Evolutionary conservation across 2,113 vertebrate species (phyloP).

Genomic region (Cochlearius cochlearius): DNA sequence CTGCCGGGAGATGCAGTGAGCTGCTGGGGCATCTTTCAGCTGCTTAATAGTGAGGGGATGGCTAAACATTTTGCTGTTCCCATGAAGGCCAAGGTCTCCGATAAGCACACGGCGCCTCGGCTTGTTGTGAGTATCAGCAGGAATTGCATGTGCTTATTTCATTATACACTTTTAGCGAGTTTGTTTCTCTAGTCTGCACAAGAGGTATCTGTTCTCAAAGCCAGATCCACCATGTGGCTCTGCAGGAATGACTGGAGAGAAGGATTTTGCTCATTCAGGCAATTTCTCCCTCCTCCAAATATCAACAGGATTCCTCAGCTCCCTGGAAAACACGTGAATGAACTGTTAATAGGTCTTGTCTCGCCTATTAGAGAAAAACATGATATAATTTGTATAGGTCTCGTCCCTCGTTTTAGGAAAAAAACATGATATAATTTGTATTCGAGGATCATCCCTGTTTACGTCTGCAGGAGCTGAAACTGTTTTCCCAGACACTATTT

Average conservation of each 20-base stretch:
- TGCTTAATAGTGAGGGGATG: not conserved
- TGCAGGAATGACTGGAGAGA: not conserved
- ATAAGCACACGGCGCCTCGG: not conserved
- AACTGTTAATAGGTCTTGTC: not conserved
- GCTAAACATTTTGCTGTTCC: conserved; percentile 13
- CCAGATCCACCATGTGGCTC: not conserved
- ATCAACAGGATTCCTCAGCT: conserved; percentile 3
- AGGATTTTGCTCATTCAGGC: conserved; percentile 13
- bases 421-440: not conserved
- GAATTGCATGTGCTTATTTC: not conserved
- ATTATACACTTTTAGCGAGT: not conserved
- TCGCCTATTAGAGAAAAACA: not conserved
- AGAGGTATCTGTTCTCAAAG: conserved; percentile 25
- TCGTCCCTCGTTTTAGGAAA: not conserved
- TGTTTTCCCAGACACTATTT: not conserved
- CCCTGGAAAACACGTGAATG: not conserved
- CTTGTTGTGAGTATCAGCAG: not conserved
- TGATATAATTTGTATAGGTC: not conserved
- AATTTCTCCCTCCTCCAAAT: not conserved
- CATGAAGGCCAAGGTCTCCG: not conserved
- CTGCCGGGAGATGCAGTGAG: not conserved
- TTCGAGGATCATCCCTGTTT: not conserved
- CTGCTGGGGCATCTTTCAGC: not conserved
- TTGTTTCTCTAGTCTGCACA: conserved; percentile 6
- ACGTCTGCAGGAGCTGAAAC: not conserved